Evolutionary conservation across 2,888 invertebrate genomes (phyloP).

Genomic region (Helleia helle): DNA sequence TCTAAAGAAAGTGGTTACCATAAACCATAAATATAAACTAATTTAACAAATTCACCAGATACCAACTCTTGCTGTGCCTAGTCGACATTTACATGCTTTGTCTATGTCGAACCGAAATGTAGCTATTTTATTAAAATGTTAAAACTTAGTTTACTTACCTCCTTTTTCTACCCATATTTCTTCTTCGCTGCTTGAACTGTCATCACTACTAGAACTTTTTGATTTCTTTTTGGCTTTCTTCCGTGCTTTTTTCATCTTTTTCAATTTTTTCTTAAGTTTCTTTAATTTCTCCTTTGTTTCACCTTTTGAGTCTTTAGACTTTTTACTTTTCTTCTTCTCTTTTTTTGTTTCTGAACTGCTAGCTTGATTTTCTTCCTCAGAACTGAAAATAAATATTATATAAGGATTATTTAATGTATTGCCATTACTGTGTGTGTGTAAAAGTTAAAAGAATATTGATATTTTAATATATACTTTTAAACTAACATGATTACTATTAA

Average conservation of each 20-base stretch:
- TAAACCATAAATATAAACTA: no score
- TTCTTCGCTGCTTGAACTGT: conserved; percentile 47
- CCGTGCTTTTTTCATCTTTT: conserved; percentile 67
- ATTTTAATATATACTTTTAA: no score
- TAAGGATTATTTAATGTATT: no score
- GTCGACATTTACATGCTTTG: no score
- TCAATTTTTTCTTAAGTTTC: conserved; percentile 66
- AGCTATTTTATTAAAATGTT: no score
- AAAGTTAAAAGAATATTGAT: no score
- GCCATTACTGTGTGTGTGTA: no score
- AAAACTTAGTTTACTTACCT: conserved; percentile 37
- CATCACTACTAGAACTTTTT: conserved; percentile 47
- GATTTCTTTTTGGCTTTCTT: conserved; percentile 67
- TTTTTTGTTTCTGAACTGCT: conserved; percentile 41
- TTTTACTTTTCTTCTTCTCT: conserved; percentile 60
- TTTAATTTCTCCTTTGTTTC: conserved; percentile 73
- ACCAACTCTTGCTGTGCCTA: no score
- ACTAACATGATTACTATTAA: no score
- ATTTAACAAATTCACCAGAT: no score
- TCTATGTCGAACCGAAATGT: no score
- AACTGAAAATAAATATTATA: conserved; percentile 35
- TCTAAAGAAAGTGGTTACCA: no score
- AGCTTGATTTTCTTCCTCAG: conserved; percentile 58
- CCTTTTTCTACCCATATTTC: conserved; percentile 83
- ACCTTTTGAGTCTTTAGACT: conserved; percentile 50